Percentiles rank a stretch among this genome's conserved stretches.
phyloP scores from a whole-genome alignment of 2,113 vertebrate genomes.

The Tretioscincus oriximinensis region DNA sequence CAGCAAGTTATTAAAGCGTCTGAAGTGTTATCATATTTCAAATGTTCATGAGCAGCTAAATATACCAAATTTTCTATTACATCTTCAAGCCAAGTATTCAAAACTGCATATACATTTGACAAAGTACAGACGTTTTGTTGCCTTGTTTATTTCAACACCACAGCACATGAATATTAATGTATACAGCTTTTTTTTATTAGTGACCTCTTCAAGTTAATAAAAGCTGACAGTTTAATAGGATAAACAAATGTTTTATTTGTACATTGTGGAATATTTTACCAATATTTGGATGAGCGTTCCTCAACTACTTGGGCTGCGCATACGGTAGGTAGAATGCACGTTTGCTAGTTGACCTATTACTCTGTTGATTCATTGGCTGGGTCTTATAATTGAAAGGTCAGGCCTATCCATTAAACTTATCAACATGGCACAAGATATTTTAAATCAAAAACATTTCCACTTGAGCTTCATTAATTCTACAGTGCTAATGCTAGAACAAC shows the following conservation, averaged over 20 bases:
- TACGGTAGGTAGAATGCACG: constrained; percentile 35
- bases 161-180: constrained; percentile 41
- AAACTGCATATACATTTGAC: constrained; percentile 4
- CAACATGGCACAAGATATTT: constrained; percentile 68
- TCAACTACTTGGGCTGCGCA: constrained; percentile 52
- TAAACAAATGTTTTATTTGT: constrained; percentile 65
- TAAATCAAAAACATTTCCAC: constrained; percentile 59
- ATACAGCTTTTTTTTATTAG: constrained; percentile 8
- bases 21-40: not conserved
- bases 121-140: constrained; percentile 16
- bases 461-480: constrained; percentile 55
- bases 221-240: constrained; percentile 62
- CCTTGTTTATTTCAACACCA: constrained; percentile 46
- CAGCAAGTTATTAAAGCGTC: not conserved
- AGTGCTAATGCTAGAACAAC: constrained; percentile 30
- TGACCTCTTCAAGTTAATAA: constrained; percentile 61
- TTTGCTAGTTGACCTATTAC: constrained; percentile 61
- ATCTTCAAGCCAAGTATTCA: constrained; percentile 16
- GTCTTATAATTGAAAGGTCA: constrained; percentile 83
- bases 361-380: constrained; percentile 71
- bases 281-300: constrained; percentile 41
- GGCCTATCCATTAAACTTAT: constrained; percentile 82
- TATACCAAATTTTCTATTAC: not conserved
- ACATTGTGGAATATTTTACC: constrained; percentile 42
- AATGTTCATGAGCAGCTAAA: constrained; percentile 7